Evolutionary conservation across 2,113 vertebrate genomes (phyloP).

Genomic region (Scomber colias): DNA sequence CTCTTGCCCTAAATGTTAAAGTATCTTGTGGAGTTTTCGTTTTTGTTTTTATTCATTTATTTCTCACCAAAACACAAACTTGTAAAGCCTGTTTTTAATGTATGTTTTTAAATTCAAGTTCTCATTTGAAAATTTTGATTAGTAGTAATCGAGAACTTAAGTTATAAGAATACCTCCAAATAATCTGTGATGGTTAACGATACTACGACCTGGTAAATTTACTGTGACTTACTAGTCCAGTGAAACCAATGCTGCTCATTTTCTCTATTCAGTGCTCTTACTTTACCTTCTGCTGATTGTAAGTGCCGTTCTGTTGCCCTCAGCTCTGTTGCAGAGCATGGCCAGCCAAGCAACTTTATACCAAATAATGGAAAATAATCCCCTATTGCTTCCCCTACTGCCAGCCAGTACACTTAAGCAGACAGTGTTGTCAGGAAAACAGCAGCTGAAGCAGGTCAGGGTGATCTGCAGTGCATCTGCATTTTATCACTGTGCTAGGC

Average conservation of each 20-base stretch:
- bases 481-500: slow-evolving; percentile 6
- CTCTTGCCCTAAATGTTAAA: too few species aligned
- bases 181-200: background rate
- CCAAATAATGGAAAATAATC: background rate
- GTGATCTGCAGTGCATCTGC: background rate
- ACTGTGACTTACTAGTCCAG: background rate
- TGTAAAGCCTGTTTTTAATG: too few species aligned
- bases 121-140: background rate
- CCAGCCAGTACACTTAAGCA: background rate
- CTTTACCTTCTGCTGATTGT: background rate
- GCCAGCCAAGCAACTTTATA: background rate
- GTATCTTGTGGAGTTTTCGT: too few species aligned
- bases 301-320: background rate
- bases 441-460: background rate
- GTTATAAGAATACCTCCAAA: background rate
- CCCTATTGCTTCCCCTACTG: background rate
- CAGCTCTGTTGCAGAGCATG: background rate
- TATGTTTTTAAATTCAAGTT: too few species aligned
- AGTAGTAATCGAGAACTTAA: background rate
- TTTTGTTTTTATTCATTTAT: too few species aligned
- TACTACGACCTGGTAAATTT: background rate
- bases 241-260: background rate
- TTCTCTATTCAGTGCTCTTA: background rate
- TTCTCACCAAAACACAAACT: too few species aligned
- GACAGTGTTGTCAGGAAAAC: background rate